These are phyloP conservation scores for Meandrusa payeni DNA, from an alignment of 2,888 invertebrate species.

Conservation along the genomic window DNA sequence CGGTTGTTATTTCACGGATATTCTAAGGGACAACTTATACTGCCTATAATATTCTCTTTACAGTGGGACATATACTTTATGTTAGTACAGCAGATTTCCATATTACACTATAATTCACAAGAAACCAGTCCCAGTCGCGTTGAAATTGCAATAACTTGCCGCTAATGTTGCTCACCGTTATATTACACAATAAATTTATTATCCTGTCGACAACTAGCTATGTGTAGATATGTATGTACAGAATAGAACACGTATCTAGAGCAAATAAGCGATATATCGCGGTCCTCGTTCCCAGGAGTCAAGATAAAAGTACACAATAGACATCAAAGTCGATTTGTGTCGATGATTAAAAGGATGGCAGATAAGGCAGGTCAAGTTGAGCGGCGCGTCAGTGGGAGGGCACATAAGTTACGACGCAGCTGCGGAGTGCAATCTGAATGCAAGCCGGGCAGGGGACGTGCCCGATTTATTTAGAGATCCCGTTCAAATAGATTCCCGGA, in stretches of 20 bases:
- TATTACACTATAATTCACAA: constrained; percentile 10
- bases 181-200: constrained; percentile 41
- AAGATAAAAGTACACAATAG: constrained; percentile 20
- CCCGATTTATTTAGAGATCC: constrained; percentile 42
- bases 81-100: too few species aligned
- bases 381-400: constrained; percentile 31
- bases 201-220: constrained; percentile 44
- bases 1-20: too few species aligned
- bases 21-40: too few species aligned
- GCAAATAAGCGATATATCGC: constrained; percentile 4
- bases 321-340: constrained; percentile 6
- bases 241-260: not conserved
- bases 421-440: constrained; percentile 50
- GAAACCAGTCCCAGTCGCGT: constrained; percentile 5
- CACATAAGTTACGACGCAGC: constrained; percentile 46
- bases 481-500: constrained; percentile 43
- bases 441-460: constrained; percentile 39
- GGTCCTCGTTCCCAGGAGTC: not conserved
- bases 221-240: constrained; percentile 36
- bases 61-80: too few species aligned
- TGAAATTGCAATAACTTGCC: constrained; percentile 18
- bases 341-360: constrained; percentile 30
- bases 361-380: constrained; percentile 29
- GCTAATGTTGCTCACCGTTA: constrained; percentile 35
- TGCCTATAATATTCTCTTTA: too few species aligned